These are phyloP conservation scores for Caerostris extrusa DNA, from an alignment of 1,140 invertebrate species.

Conservation along the genomic window DNA sequence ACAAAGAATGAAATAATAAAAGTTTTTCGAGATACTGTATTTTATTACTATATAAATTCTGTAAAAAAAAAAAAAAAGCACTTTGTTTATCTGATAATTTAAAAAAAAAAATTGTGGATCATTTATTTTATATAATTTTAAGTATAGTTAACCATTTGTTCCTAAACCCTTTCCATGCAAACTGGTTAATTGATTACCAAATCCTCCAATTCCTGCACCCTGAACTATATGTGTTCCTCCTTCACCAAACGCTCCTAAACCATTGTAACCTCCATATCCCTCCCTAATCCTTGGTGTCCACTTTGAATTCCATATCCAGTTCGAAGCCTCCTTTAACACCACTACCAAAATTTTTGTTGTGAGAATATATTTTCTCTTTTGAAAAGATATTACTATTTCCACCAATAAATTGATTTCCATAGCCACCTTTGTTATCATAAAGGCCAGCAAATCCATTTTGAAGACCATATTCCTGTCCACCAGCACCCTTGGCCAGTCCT, in stretches of 20 bases:
- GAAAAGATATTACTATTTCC: conserved; percentile 48
- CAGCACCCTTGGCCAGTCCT: not conserved
- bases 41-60: too few relatives aligned
- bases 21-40: too few relatives aligned
- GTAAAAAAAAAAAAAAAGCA: too few relatives aligned
- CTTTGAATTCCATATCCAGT: conserved; percentile 27
- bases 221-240: conserved; percentile 23
- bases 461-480: not conserved
- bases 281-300: not conserved
- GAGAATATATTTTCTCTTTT: conserved; percentile 44
- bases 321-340: conserved; percentile 32
- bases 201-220: conserved; percentile 2
- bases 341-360: conserved; percentile 53
- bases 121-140: not conserved
- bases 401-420: conserved; percentile 47
- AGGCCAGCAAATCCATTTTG: conserved; percentile 37
- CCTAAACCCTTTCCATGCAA: conserved; percentile 43
- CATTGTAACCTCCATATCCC: conserved; percentile 30
- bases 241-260: conserved; percentile 1
- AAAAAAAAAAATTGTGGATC: too few relatives aligned
- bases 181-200: not conserved
- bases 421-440: conserved; percentile 26
- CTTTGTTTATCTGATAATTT: too few relatives aligned
- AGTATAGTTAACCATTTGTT: not conserved
- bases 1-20: too few relatives aligned